Evolutionary conservation across 2,888 invertebrate species (phyloP), one percentile per base, ranked within the genome.

Genomic region (Hyposoter didymator): DNA sequence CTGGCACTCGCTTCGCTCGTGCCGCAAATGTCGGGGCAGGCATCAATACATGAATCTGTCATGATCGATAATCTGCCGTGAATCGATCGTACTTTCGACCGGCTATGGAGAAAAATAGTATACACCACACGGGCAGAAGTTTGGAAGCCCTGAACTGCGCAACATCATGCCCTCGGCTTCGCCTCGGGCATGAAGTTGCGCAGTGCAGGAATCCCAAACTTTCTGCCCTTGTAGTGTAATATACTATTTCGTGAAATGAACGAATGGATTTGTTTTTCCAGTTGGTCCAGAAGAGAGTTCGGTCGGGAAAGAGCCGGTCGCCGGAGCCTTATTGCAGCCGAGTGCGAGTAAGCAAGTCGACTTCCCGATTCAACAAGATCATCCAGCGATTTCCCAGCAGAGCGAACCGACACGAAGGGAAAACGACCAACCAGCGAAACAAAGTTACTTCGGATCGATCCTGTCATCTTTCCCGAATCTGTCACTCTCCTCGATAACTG

Each of bases 391-490:
- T 73, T 28, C 70, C 28, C 78, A 78, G 28, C 78, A 69, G 12
- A 32, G 32, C 12, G 87, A 87, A 22, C 32, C 64, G 39, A 7
- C 66, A 4, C 82, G 72, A 28, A 87, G 81, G 69, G 89, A 87
- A 35, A 69, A 5, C 67, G 78, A 80, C 55, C 88, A 88, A 39
- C 84, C 87, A n/a, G 87, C 84, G 39, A 91, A 89, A 55, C 91
- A 91, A 64, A 89, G 93, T 74, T 93, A 93, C 59, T 91, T 93
- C 76, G 91, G 93, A 3, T 92, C 93, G 7, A 92, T 93, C 35
- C 87, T 93, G 0, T 93, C 93, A 1, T 93, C 93, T 4, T 79
- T 93, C 49, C 93, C 93, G 7, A 93, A 92, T 82, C 88, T 93
- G 32, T 92, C 93, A 0, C 75, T 93, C 39, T 90, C 93, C 12